Base-by-base conservation (phyloP, 2,888 invertebrate species). In the Tenodera sinensis region DNA sequence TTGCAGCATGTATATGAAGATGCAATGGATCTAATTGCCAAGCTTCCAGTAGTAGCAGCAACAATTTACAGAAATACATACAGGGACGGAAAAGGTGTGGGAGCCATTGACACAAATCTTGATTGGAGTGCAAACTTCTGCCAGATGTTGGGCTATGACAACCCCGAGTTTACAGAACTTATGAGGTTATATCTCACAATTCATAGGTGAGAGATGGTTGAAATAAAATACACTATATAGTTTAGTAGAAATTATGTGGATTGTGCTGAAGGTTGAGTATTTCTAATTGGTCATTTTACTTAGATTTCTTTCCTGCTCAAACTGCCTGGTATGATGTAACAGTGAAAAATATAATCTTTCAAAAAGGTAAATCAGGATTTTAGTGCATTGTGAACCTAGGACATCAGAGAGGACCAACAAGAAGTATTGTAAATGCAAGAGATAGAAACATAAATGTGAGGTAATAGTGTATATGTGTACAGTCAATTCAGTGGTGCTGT, bases 71-170 rank as follows among this genome's bases (percentile, higher is more conserved):
- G 98, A 91, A 99, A 99, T 93, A 94, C 97, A 54, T 97, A 96
- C 93, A 95, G 94, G 91, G 94, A 94, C 89, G 94, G 97, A 90
- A 97, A 97, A 91, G 96, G 97, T 85, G 97, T 98, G 91, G 97
- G 97, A 84, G 97, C 97, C 88, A 98, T 98, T 91, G 98, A 98
- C 93, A 95, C 96, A 90, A 96, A 96, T 93, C 97, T 97, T 93
- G 99, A 99, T 94, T 99, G 98, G 98, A 97, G 97, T 88, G 96
- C 96, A 93, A 99, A 99, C 94, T 99, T 98, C 94, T 95, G 97
- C 91, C 95, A 95, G 91, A 98, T 98, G 98, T 95, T 99, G 91
- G 98, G 98, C 90, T 98, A 97, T 93, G 96, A 97, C 92, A 95
- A 96, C 4, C 93, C 96, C 91, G 93, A 94, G 90, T 99, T 99